A percentile compares a stretch with the other conserved stretches of the same genome.
These are phyloP conservation scores for Rattus norvegicus DNA, from an alignment of 2,113 vertebrate species.

Conservation along the genomic window DNA sequence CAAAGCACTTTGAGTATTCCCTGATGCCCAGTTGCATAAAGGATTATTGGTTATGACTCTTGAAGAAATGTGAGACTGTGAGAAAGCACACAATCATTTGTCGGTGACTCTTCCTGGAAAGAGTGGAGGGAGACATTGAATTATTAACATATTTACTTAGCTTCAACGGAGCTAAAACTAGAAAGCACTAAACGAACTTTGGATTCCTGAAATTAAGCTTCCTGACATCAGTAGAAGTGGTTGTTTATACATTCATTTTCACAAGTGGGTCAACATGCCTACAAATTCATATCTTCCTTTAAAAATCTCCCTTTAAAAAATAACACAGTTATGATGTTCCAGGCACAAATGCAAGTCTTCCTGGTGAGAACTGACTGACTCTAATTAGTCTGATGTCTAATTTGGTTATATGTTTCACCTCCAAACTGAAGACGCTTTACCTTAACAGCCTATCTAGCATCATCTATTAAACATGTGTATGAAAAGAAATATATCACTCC, in stretches of 20 bases:
- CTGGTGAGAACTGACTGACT: constrained; percentile 67
- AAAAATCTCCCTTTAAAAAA: constrained; percentile 48
- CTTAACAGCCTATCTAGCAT: constrained; percentile 37
- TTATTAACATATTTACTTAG: background rate
- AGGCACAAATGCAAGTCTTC: constrained; percentile 54
- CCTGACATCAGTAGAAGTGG: constrained; percentile 38
- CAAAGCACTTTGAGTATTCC: background rate
- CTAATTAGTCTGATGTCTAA: constrained; percentile 71
- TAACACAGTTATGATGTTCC: constrained; percentile 42
- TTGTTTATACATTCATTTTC: constrained; percentile 47
- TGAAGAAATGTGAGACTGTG: background rate
- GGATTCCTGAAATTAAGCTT: constrained; percentile 58
- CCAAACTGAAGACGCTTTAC: constrained; percentile 46
- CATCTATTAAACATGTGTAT: constrained; percentile 66
- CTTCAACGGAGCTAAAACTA: constrained; percentile 33
- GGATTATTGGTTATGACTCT: background rate
- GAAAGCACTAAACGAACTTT: constrained; percentile 31
- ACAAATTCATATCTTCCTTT: constrained; percentile 58
- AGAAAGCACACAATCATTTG: background rate
- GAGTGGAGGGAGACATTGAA: background rate
- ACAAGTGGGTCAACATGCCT: constrained; percentile 63
- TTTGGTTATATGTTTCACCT: constrained; percentile 72
- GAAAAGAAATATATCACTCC: constrained; percentile 55
- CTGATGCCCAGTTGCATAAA: background rate
- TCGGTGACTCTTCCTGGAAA: background rate